Evolutionary conservation across 2,797 vertebrate genomes (phyloP), one percentile per base, ranked within the genome.

Genomic region (Euthynnus affinis): DNA sequence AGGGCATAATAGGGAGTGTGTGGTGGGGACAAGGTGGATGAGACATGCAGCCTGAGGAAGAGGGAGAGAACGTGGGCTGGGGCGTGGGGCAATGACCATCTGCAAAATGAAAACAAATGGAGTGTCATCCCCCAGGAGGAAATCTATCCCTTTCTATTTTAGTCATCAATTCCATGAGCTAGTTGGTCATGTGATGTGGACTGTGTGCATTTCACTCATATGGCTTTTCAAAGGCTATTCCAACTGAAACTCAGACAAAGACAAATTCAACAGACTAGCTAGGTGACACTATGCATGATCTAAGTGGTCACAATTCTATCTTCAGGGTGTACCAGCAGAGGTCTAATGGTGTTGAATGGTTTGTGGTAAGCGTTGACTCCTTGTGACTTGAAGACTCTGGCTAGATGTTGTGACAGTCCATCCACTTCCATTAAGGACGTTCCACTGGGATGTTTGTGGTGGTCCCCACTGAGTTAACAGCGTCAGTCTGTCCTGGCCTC

Each of bases 41-140:
- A 88, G 74, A 84, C 74, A 75, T 63, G 37, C 37, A 84, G 83
- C 82, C 78, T 27, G 76, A 76, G 76, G 83, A 17, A 76, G 53
- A 51, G 53, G 52, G 62, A 73, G 74, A 53, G 73, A 86, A 71
- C 6, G 27, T 32, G 81, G 67, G 78, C 73, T 58, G 84, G 71
- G 88, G 82, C 64, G 57, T 75, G 82, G 74, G 87, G 12, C 75
- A 79, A 83, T 83, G 89, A 86, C 89, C 94, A 91, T 94, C 86
- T 91, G 81, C 88, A 92, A 91, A 94, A 95, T 95, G 93, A 94
- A 94, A 95, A 95, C 88, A 93, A 94, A 95, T 94, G 92, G 90
- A 80, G 83, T 93, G 89, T 92, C 91, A 92, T 90, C 76, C 86
- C 85, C 71, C 81, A 68, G 79, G 88, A 93, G 85, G 88, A 93